Conservation (phyloP, 2,797 vertebrate species). For the Chloroceryle inda region DNA sequence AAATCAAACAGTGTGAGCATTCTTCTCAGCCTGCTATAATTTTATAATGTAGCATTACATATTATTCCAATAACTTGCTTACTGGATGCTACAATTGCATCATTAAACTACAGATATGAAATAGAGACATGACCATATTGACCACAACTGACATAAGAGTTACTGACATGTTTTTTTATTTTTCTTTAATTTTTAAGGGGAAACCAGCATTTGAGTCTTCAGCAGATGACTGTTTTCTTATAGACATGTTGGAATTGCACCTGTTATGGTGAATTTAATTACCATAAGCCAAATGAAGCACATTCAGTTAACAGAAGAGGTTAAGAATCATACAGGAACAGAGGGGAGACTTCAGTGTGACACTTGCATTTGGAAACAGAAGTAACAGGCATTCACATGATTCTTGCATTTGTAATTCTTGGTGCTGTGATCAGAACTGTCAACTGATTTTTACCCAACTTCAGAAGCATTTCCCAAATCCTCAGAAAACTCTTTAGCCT, state of each 20-base stretch:
- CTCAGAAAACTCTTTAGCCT: background rate
- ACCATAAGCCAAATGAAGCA: background rate
- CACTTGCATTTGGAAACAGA: background rate
- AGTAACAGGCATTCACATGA: background rate
- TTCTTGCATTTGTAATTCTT: slow-evolving; percentile 1
- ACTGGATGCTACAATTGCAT: background rate
- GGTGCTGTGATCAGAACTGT: background rate
- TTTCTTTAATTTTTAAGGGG: background rate
- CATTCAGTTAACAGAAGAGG: background rate
- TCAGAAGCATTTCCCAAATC: slow-evolving; percentile 2
- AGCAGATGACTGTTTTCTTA: background rate
- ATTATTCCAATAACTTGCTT: background rate
- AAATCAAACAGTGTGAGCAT: background rate
- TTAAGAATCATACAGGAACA: background rate
- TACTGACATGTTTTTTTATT: background rate
- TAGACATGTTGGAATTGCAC: background rate
- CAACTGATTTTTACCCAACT: background rate
- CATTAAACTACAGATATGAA: background rate
- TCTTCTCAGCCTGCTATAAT: background rate
- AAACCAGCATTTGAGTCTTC: background rate
- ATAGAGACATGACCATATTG: background rate
- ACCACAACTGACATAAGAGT: background rate
- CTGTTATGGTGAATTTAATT: background rate
- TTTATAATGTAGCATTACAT: background rate
- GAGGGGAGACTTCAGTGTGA: background rate